Conservation (phyloP, 1,140 invertebrate genomes). For the Adoxophyes honmai region DNA sequence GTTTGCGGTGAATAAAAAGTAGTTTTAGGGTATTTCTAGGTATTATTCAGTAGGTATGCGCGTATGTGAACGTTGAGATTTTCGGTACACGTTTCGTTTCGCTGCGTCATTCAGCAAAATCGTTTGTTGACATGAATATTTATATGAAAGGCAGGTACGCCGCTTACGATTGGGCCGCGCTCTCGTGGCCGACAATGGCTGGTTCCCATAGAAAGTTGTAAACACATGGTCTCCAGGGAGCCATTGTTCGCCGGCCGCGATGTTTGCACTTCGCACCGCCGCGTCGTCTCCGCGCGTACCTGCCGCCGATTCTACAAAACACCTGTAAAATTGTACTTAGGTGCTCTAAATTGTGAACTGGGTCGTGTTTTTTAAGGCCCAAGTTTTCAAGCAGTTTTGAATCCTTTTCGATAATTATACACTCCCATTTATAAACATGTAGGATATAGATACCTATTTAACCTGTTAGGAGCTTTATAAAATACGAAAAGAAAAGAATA, state of each 20-base stretch:
- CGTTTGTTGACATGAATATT: neutral
- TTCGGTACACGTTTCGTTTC: neutral
- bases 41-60: neutral
- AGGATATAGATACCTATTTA: too few relatives aligned
- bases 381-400: too few relatives aligned
- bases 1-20: neutral
- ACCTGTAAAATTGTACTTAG: too few relatives aligned
- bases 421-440: too few relatives aligned
- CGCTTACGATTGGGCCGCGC: conserved; percentile 1
- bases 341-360: too few relatives aligned
- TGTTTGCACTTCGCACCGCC: conserved; percentile 5
- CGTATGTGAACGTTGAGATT: neutral
- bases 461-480: too few relatives aligned
- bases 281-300: neutral
- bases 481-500: too few relatives aligned
- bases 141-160: neutral
- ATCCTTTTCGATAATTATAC: too few relatives aligned
- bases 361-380: too few relatives aligned
- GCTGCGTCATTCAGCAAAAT: neutral
- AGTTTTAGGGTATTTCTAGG: neutral
- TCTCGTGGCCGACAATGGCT: conserved; percentile 29
- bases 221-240: conserved; percentile 31
- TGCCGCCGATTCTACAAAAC: conserved; percentile 1
- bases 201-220: conserved; percentile 58
- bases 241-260: conserved; percentile 10